Conservation (phyloP, 1,140 invertebrate species). For the Tenebrio molitor region DNA sequence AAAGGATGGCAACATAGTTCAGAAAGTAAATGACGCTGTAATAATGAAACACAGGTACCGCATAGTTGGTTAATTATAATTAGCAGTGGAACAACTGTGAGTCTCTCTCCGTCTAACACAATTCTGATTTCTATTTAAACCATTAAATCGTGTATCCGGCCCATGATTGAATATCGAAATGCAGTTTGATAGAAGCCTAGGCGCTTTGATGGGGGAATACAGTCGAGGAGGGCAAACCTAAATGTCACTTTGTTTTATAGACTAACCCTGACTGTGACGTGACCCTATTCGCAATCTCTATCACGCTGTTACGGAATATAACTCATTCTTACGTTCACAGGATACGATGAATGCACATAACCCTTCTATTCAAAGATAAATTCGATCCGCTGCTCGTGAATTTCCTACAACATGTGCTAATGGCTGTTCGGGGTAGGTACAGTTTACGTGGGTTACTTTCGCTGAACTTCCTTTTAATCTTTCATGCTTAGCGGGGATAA, state of each 20-base stretch:
- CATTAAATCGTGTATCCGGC: not conserved
- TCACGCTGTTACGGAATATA: not conserved
- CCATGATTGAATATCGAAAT: conserved; percentile 22
- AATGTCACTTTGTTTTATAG: conserved; percentile 23
- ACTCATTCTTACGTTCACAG: conserved; percentile 12
- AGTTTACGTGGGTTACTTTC: not conserved
- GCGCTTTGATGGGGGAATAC: not conserved
- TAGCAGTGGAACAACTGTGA: no score
- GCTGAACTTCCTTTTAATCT: conserved; percentile 21
- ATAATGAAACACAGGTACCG: no score
- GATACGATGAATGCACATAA: conserved; percentile 6
- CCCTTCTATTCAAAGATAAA: conserved; percentile 19
- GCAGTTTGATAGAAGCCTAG: not conserved
- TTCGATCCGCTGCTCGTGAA: conserved; percentile 12
- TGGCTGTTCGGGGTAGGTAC: conserved; percentile 14
- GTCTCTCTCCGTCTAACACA: no score
- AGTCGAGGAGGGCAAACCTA: conserved; percentile 1
- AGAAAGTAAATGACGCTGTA: no score
- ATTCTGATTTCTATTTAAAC: conserved; percentile 1
- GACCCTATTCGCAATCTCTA: conserved; percentile 17
- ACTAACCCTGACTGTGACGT: not conserved
- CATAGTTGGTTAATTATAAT: no score
- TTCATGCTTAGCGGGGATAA: not conserved
- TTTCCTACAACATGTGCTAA: conserved; percentile 33
- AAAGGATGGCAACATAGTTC: no score